Base-by-base conservation (phyloP, 1,140 invertebrate genomes). In the Zaprionus ghesquierei region DNA sequence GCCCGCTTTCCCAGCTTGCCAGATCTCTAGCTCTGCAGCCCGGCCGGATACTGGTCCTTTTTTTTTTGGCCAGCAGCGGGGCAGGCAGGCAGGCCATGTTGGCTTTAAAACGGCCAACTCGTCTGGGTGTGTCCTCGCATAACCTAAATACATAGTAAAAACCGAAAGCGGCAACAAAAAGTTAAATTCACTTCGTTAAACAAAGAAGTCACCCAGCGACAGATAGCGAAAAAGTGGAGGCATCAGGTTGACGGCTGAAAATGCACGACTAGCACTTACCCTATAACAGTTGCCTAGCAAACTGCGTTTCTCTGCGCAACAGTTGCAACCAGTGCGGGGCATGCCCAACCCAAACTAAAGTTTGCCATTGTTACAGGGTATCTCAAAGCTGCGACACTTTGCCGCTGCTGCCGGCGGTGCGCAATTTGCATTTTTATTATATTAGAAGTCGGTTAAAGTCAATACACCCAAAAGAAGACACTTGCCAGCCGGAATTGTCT, bases 371-470 rank as follows among this genome's bases (percentile, higher is more conserved):
- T 25, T 62, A 44, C 50, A 44, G 61, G 50, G 61, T 63, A 63
- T 29, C 2, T 0, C 1, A 46, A 58, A 60, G 49, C 35, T n/a
- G 62, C 54, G 54, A 66, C 69, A 71, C 20, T 59, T 65, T 44
- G 46, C 33, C 31, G 20, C 15, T 54, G 69, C 54, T 66, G 46
- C 27, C 59, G 69, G 54, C 55, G 33, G 49, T 59, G 71, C 56
- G 73, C 63, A 84, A 84, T 84, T 84, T 84, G 74, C 77, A 84
- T 84, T 84, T 84, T 84, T 79, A 84, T 84, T 84, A 79, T 84
- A 84, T 82, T 70, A 77, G 78, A 81, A 74, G 59, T 81, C 59
- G 80, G 77, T 79, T 84, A 77, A 84, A 84, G 81, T 84, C 77
- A 84, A 84, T 84, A 84, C 74, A 77, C 72, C 63, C 53, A 61